phyloP scores from a whole-genome alignment of 2,113 vertebrate genomes.

The Rhabdomys dilectus region DNA sequence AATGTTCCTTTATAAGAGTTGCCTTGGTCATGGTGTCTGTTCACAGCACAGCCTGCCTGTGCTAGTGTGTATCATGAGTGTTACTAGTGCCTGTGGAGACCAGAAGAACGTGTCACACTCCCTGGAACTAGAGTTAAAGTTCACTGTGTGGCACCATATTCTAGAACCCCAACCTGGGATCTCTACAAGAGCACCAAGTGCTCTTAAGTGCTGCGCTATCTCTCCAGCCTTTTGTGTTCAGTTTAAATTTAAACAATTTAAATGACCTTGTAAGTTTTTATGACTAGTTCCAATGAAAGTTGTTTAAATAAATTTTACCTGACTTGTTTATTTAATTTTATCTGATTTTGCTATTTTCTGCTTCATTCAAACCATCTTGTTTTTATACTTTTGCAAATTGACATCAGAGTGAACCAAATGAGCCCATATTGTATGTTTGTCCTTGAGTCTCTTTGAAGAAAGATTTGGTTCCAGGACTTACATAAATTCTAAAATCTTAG shows the following conservation, averaged over 20 bases:
- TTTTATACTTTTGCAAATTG: neutral
- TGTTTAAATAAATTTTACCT: neutral
- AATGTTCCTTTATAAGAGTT: too few species aligned
- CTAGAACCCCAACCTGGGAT: neutral
- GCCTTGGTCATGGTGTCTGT: too few species aligned
- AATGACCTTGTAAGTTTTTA: neutral
- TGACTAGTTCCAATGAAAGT: neutral
- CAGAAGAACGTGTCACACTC: neutral
- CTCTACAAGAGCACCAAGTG: neutral
- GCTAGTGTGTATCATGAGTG: neutral
- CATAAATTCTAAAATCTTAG: neutral
- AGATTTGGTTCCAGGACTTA: neutral
- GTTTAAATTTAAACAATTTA: neutral
- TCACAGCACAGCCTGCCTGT: too few species aligned
- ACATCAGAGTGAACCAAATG: neutral
- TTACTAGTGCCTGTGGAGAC: neutral
- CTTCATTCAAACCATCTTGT: neutral
- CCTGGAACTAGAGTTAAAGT: too few species aligned
- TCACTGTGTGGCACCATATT: neutral
- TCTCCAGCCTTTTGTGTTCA: neutral
- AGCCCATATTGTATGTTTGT: neutral
- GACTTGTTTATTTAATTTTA: constrained; percentile 16
- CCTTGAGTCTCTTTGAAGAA: neutral
- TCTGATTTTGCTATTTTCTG: neutral
- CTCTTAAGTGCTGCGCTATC: neutral